A percentile compares a stretch with the other conserved stretches of the same genome.
Conservation (phyloP, 2,888 invertebrate species). For the Emmelina monodactyla region DNA sequence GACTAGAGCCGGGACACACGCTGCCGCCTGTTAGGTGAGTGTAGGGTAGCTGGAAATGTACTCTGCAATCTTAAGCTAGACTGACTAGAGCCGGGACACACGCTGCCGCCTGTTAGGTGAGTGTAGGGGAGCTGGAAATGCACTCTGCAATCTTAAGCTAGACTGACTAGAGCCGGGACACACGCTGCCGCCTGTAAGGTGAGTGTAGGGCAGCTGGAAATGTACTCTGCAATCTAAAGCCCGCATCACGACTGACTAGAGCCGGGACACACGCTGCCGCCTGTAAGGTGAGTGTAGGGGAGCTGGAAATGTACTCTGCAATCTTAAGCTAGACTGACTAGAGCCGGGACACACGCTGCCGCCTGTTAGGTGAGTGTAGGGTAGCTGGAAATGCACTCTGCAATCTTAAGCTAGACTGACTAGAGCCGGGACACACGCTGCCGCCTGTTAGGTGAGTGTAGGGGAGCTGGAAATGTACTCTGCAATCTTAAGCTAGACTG, state of each 20-base stretch:
- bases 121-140: neutral
- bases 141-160: too few relatives aligned
- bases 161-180: too few relatives aligned
- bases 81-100: conserved; percentile 3
- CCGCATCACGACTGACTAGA: too few relatives aligned
- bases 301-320: too few relatives aligned
- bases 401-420: too few relatives aligned
- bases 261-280: conserved; percentile 2
- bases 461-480: too few relatives aligned
- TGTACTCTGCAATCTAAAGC: too few relatives aligned
- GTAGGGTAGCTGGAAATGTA: too few relatives aligned
- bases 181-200: conserved; percentile 2
- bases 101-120: conserved; percentile 1
- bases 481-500: too few relatives aligned
- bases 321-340: too few relatives aligned
- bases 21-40: conserved; percentile 1
- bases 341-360: conserved; percentile 3
- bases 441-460: neutral
- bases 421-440: conserved; percentile 3
- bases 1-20: conserved; percentile 2
- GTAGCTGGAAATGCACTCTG: too few relatives aligned
- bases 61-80: too few relatives aligned
- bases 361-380: neutral
- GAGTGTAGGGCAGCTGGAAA: neutral
- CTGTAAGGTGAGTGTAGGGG: neutral